Evolutionary conservation across 1,140 invertebrate genomes (phyloP).

Genomic region (Monochamus saltuarius): DNA sequence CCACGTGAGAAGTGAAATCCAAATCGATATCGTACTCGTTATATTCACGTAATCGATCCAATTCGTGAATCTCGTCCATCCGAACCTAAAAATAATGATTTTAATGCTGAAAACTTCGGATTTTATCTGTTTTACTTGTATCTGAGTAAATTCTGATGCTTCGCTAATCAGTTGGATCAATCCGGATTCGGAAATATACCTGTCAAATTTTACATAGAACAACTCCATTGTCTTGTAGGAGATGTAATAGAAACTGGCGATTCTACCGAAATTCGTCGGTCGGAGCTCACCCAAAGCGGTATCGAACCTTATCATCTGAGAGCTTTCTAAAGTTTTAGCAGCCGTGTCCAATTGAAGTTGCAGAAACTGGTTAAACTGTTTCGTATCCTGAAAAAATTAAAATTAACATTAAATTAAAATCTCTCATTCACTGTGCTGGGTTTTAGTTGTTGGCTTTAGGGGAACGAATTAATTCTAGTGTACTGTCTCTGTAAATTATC

Average conservation of each 20-base stretch:
- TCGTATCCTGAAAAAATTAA: conserved; percentile 25
- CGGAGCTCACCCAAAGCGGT: conserved; percentile 77
- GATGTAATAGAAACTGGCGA: conserved; percentile 97
- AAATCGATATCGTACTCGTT: conserved; percentile 36
- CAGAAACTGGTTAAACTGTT: conserved; percentile 38
- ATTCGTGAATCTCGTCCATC: conserved; percentile 77
- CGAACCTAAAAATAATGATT: conserved; percentile 65
- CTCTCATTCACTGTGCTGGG: too few species aligned
- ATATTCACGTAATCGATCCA: conserved; percentile 78
- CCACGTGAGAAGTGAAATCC: conserved; percentile 33
- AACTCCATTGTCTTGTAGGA: conserved; percentile 95
- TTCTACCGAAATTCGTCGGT: conserved; percentile 83
- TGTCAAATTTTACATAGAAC: conserved; percentile 78
- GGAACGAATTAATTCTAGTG: too few species aligned
- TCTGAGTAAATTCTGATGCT: conserved; percentile 93
- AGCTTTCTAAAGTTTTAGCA: conserved; percentile 85
- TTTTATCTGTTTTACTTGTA: conserved; percentile 70
- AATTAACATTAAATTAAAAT: conserved; percentile 33
- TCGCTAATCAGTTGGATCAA: conserved; percentile 87
- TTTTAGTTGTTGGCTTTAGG: too few species aligned
- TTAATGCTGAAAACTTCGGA: not conserved
- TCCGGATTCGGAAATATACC: conserved; percentile 83
- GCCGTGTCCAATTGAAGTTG: conserved; percentile 54
- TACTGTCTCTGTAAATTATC: too few species aligned
- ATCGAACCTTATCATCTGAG: conserved; percentile 92